phyloP scores from a whole-genome alignment of 2,888 invertebrate genomes.

The Macrosoma leucophasiata region DNA sequence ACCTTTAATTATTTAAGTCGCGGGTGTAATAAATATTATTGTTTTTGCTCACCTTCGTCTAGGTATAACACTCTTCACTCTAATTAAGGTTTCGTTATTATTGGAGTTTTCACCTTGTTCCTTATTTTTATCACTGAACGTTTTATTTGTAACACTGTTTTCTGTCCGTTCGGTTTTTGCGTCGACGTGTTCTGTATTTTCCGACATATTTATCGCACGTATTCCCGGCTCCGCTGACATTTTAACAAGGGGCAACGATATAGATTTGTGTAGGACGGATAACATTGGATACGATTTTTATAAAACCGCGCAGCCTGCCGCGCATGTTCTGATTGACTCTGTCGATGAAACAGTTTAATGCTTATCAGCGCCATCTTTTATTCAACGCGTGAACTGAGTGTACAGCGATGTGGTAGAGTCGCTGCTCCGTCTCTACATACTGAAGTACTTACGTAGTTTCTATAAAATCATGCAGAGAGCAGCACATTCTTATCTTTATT shows the following conservation, averaged over 20 bases:
- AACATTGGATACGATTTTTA: conserved; percentile 67
- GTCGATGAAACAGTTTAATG: conserved; percentile 53
- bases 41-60: conserved; percentile 61
- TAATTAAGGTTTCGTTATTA: conserved; percentile 45
- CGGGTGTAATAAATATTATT: too few relatives aligned
- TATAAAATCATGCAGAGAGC: too few relatives aligned
- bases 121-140: conserved; percentile 47
- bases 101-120: conserved; percentile 34
- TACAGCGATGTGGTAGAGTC: too few relatives aligned
- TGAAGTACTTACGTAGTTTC: too few relatives aligned
- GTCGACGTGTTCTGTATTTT: conserved; percentile 30
- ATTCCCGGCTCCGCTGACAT: conserved; percentile 53
- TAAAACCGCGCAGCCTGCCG: conserved; percentile 71
- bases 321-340: conserved; percentile 53
- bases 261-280: conserved; percentile 65
- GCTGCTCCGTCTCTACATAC: too few relatives aligned
- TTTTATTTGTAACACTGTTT: conserved; percentile 40
- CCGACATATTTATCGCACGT: conserved; percentile 39
- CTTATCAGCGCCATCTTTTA: conserved; percentile 25
- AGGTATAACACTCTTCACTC: conserved; percentile 70
- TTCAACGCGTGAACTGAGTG: too few relatives aligned
- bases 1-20: too few relatives aligned
- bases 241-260: conserved; percentile 60
- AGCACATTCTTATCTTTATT: too few relatives aligned
- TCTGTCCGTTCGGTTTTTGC: conserved; percentile 31